A percentile compares a stretch with the other conserved stretches of the same genome.
Evolutionary conservation across 2,888 invertebrate genomes (phyloP).

Genomic region (Ceramica pisi): DNA sequence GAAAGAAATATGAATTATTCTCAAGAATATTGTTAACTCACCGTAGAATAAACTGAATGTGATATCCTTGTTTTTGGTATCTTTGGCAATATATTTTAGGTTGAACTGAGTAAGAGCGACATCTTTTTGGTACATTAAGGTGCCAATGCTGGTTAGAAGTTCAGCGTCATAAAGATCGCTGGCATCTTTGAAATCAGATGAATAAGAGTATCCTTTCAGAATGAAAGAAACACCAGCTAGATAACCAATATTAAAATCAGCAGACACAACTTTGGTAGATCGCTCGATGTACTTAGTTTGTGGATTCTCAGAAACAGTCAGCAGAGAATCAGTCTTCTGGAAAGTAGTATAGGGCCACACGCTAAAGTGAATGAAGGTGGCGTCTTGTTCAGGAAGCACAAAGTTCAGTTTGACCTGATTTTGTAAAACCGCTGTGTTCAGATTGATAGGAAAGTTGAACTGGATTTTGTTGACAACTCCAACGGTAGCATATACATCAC

Average conservation of each 20-base stretch:
- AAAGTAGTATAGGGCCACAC: constrained; percentile 92
- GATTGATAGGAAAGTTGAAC: constrained; percentile 89
- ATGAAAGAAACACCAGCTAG: constrained; percentile 88
- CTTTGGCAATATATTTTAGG: constrained; percentile 85
- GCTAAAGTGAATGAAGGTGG: constrained; percentile 90
- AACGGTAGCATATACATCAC: constrained; percentile 90
- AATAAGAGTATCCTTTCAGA: constrained; percentile 88
- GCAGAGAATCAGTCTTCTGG: constrained; percentile 89
- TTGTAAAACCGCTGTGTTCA: constrained; percentile 85
- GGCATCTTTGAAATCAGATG: constrained; percentile 82
- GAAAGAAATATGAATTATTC: too few species aligned
- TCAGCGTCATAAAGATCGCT: constrained; percentile 71
- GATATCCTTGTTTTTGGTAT: constrained; percentile 83
- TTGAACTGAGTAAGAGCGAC: constrained; percentile 87
- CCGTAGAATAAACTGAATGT: constrained; percentile 81
- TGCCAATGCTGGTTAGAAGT: constrained; percentile 70
- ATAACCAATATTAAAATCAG: constrained; percentile 84
- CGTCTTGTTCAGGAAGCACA: constrained; percentile 85
- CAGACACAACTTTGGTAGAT: constrained; percentile 71
- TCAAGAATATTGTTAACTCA: constrained; percentile 43
- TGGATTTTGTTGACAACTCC: constrained; percentile 92
- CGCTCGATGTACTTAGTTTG: constrained; percentile 84
- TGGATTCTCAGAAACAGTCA: constrained; percentile 86
- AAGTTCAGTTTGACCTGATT: constrained; percentile 85
- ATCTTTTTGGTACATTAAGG: constrained; percentile 78